These are phyloP conservation scores for Rhodeus uyekii DNA, from an alignment of 2,797 vertebrate genomes.

Conservation along the genomic window DNA sequence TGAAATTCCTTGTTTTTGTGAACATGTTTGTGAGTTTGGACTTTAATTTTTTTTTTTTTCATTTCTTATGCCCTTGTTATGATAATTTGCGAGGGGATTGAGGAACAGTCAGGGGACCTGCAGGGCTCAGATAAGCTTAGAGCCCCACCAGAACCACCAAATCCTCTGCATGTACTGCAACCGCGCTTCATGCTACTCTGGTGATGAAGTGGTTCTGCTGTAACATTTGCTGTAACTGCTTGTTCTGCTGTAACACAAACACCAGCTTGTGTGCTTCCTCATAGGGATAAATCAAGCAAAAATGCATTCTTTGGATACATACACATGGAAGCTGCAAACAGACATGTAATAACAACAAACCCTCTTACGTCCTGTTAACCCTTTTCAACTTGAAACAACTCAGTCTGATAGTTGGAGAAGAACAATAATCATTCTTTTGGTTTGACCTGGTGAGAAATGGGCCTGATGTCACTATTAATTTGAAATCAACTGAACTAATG, in stretches of 20 bases:
- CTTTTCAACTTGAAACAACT: constrained; percentile 35
- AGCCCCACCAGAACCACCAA: constrained; percentile 36
- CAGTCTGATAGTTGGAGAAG: constrained; percentile 20
- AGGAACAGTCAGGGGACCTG: constrained; percentile 51
- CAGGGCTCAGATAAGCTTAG: constrained; percentile 57
- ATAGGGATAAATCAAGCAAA: constrained; percentile 5
- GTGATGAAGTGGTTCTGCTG: constrained; percentile 11
- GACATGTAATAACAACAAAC: constrained; percentile 26
- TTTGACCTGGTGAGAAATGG: constrained; percentile 10
- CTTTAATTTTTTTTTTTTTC: constrained; percentile 51
- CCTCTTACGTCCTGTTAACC: constrained; percentile 17
- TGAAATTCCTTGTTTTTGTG: constrained; percentile 30
- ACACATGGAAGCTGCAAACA: background rate
- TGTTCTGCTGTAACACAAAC: no score
- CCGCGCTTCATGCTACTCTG: constrained; percentile 14
- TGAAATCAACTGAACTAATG: constrained; percentile 31
- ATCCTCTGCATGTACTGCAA: constrained; percentile 2
- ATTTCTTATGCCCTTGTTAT: constrained; percentile 55
- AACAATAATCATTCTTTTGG: constrained; percentile 37
- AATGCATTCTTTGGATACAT: background rate
- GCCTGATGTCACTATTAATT: constrained; percentile 37
- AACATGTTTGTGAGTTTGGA: background rate
- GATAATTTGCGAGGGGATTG: constrained; percentile 50
- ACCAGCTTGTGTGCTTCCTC: background rate
- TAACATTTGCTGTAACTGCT: background rate